A percentile compares a stretch with the other conserved stretches of the same genome.
phyloP scores from a whole-genome alignment of 2,113 vertebrate species.

The Mobula birostris region DNA sequence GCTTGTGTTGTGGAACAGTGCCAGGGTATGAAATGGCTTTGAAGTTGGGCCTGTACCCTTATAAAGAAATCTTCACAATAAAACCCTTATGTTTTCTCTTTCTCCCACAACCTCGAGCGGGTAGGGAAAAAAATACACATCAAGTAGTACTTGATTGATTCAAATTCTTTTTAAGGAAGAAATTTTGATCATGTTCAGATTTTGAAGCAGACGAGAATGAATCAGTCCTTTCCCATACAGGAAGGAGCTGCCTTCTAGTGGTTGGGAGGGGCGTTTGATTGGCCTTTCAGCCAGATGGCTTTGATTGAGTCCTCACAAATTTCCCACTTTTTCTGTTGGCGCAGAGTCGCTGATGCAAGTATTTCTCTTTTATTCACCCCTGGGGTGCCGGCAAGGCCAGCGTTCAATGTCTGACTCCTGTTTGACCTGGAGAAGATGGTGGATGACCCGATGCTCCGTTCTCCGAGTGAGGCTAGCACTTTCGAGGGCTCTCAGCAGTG shows the following conservation, averaged over 20 bases:
- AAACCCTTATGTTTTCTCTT: background rate
- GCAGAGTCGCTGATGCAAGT: background rate
- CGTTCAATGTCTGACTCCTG: background rate
- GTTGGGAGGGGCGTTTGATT: background rate
- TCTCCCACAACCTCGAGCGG: background rate
- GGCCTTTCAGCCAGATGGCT: background rate
- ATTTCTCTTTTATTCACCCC: background rate
- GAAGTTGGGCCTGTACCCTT: slow-evolving; percentile 4
- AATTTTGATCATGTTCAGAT: background rate
- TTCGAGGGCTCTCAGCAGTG: no score
- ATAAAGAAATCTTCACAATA: slow-evolving; percentile 31
- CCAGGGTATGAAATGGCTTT: background rate
- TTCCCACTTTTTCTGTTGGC: no score
- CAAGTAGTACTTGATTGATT: background rate
- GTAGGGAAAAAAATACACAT: background rate
- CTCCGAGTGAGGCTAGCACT: no score
- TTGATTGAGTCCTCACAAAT: background rate
- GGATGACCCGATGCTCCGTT: background rate
- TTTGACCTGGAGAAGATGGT: background rate
- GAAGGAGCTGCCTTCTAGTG: background rate
- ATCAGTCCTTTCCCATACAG: background rate
- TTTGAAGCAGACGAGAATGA: background rate
- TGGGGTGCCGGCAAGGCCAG: background rate
- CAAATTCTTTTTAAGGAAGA: background rate
- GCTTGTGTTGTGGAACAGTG: background rate